Evolutionary conservation across 2,888 invertebrate genomes (phyloP), one percentile per base, ranked within the genome.

Genomic region (Entomobrya proxima): DNA sequence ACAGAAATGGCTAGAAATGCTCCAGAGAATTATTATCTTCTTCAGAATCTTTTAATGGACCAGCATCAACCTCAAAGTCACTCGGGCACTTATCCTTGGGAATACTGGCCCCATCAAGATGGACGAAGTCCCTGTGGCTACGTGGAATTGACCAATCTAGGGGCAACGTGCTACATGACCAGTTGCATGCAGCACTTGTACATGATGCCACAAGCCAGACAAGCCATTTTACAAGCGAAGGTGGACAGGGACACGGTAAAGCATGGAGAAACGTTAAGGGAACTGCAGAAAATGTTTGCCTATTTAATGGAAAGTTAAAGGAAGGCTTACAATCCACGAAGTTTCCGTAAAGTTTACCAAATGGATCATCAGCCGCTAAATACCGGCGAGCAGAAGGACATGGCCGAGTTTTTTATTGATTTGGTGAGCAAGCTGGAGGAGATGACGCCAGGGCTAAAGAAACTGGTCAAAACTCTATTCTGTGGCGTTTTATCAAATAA

Each of bases 401-500:
- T 98, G 98, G 98, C 98, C 0, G 98, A 98, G 92, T 98, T 98
- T 93, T 98, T 98, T 92, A 98, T 98, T 79, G 98, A 98, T 93
- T 94, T 98, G 67, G 98, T 98, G 37, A 97, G 97, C 27, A 98
- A 98, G 92, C 92, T 98, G 15, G 98, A 98, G 92, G 98, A 98
- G 92, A 98, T 98, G 97, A 90, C 89, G 1, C 95, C 96, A 0
- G 95, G 97, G 88, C 92, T 98, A 50, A 98, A 98, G 92, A 95
- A 94, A 89, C 93, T 98, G 30, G 96, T 98, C 5, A 98, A 98
- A 91, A 96, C 95, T 15, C 92, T 98, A 40, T 98, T 98, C 92
- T 98, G 98, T 91, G 98, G 98, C 44, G 96, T 97, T 0, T 94
- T 98, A 27, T 98, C 97, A 90, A 98, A 98, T 91, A 98, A 98